Evolutionary conservation across 2,797 vertebrate genomes (phyloP).

Genomic region (Euphonia xanthogaster): DNA sequence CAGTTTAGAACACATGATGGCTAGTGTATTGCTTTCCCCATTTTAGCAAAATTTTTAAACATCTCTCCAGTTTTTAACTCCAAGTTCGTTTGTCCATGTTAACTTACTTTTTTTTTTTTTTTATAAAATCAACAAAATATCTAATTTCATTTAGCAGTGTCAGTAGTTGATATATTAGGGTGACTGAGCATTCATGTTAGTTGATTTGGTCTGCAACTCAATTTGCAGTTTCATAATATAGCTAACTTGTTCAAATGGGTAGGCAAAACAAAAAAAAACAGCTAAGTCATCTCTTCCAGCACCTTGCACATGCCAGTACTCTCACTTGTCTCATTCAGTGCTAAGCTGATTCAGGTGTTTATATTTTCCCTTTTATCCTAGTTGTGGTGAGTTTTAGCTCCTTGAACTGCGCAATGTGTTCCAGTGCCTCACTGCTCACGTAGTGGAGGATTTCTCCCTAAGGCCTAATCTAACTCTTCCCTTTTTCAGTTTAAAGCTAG

Average conservation of each 20-base stretch:
- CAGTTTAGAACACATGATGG: not conserved
- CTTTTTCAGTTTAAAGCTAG: not conserved
- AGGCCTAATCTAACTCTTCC: not conserved
- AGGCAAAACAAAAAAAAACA: not conserved
- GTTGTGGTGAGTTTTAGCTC: not conserved
- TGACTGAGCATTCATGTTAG: not conserved
- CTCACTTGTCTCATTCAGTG: not conserved
- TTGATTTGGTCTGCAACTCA: not conserved
- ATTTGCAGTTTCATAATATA: not conserved
- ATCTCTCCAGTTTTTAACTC: not conserved
- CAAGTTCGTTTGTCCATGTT: not conserved
- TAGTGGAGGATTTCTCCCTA: not conserved
- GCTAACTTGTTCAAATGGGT: not conserved
- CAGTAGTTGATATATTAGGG: not conserved
- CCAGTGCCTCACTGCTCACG: rapidly evolving
- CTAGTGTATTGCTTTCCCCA: not conserved
- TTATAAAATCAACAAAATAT: not conserved
- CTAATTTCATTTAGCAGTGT: not conserved
- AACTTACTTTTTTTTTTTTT: not conserved
- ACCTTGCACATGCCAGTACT: not conserved
- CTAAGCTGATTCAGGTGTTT: not conserved
- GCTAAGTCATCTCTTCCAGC: not conserved
- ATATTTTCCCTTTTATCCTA: not conserved
- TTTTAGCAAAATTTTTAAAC: not conserved
- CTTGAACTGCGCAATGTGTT: not conserved